These are phyloP conservation scores for Calliopsis andreniformis DNA, from an alignment of 1,140 invertebrate species.

Conservation along the genomic window DNA sequence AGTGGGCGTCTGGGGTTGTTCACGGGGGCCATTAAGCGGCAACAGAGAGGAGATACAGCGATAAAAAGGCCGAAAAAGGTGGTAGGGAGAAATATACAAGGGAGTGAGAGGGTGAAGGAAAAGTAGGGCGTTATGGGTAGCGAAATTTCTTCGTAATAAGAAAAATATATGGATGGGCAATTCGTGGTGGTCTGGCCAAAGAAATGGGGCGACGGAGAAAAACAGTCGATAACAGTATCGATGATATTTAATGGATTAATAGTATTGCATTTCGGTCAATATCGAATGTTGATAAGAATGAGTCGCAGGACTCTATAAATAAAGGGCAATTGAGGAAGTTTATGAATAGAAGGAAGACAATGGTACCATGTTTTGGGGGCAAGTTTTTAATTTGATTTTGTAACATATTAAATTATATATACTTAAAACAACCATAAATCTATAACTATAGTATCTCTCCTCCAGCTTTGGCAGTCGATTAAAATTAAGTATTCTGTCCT, in stretches of 20 bases:
- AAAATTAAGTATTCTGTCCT: not conserved
- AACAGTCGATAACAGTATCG: not conserved
- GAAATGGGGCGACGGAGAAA: not conserved
- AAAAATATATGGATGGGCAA: not conserved
- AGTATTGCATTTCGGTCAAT: not conserved
- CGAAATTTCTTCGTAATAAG: conserved; percentile 6
- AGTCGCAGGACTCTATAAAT: no score
- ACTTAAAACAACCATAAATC: not conserved
- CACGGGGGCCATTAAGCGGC: conserved; percentile 45
- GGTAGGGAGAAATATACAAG: not conserved
- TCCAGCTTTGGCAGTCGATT: conserved; percentile 28
- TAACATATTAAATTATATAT: not conserved
- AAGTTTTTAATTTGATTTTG: conserved; percentile 29
- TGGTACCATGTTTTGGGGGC: no score
- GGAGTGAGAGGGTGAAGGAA: not conserved
- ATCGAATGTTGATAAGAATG: not conserved
- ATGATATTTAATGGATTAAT: not conserved
- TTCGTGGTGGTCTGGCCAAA: not conserved
- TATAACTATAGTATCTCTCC: not conserved
- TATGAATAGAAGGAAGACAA: not conserved
- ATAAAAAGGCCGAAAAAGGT: conserved; percentile 20
- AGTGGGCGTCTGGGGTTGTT: conserved; percentile 13
- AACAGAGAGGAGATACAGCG: conserved; percentile 30
- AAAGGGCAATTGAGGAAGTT: not conserved
- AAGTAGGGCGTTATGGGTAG: not conserved